Base-by-base conservation (phyloP, 2,797 vertebrate genomes). In the Microctenopoma stevenorrisi region DNA sequence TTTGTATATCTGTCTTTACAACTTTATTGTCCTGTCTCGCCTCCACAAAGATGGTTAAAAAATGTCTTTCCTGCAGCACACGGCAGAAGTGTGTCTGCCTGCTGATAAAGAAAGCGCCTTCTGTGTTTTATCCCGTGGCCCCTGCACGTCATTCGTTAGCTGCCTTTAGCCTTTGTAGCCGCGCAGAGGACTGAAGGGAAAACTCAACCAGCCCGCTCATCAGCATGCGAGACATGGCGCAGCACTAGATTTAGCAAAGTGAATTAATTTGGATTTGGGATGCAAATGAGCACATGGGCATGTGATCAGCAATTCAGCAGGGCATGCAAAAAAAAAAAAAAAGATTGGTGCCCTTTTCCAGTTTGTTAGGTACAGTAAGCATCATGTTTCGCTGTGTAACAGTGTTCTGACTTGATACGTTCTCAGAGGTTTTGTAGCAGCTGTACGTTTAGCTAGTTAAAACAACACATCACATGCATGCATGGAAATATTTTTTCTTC, bases 221-320 rank as follows among this genome's bases (percentile, higher is more conserved):
- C 95, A 96, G 95, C 94, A 97, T 98, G 96, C 96, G 93, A 94
- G 95, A 93, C 95, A 88, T 94, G 95, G 96, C 93, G 88, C 94
- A 85, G 95, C 95, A 95, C 94, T 95, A 96, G 96, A 97, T 97
- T 97, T 95, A 95, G 95, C 95, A 96, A 97, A 96, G 95, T 97
- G 97, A 98, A 98, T 99, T 98, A 97, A 99, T 99, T 97, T 98
- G 97, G 96, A 98, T 99, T 97, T 97, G 96, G 97, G 95, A 98
- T 98, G 97, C 97, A 97, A 98, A 99, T 98, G 94, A 98, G 90
- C 84, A 67, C 86, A 79, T 63, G 81, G 93, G 95, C 79, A 88
- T 95, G 94, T 89, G 95, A 97, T 97, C 96, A 93, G 94, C 95
- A 95, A 95, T 96, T 94, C 94, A 90, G 85, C 94, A 94, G 95